Evolutionary conservation across 1,140 invertebrate genomes (phyloP), one percentile per base, ranked within the genome.

Genomic region (Drosophila prosaltans): DNA sequence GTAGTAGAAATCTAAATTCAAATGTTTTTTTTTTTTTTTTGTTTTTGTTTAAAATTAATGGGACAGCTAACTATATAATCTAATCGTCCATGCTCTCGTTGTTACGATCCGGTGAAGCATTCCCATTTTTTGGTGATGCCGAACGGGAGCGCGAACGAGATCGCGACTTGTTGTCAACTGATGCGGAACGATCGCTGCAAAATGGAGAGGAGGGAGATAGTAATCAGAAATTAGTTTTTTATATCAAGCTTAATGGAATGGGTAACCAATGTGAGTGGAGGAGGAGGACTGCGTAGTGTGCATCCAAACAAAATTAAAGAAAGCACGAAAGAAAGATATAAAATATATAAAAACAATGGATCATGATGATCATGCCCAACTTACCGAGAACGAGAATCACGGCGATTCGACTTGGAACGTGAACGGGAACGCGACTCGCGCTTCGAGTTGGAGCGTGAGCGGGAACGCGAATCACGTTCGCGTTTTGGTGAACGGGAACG

Each of bases 111-210:
- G 90, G 93, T 77, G 92, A 93, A 69, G 90, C 66, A 62, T 82
- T 91, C 91, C 93, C 93, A 86, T 93, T 92, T 81, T 93, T 93
- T 84, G 93, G 92, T 54, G 81, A 88, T 69, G 81, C 92, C 64
- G 84, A 89, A 26, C 84, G 84, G 10, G 84, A 89, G 55, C 84
- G 84, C 30, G 93, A 93, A 54, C 92, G 89, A 21, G 93, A 93
- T 67, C 93, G 92, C 48, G 93, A 93, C 57, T 93, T 85, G 57
- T 93, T 93, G 26, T 91, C 90, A 57, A 74, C 79, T 11, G 92
- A 92, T 43, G 90, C 91, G 10, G 93, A 93, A 59, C 92, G 91
- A 76, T 93, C 92, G 67, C 93, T 93, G 90, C 78, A 93, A 88
- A 3, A 28, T 16, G 16, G 67, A 32, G 16, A 36, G 32, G 36